Evolutionary conservation across 2,797 vertebrate species (phyloP), one percentile per base, ranked within the genome.

Genomic region (Fratercula arctica): DNA sequence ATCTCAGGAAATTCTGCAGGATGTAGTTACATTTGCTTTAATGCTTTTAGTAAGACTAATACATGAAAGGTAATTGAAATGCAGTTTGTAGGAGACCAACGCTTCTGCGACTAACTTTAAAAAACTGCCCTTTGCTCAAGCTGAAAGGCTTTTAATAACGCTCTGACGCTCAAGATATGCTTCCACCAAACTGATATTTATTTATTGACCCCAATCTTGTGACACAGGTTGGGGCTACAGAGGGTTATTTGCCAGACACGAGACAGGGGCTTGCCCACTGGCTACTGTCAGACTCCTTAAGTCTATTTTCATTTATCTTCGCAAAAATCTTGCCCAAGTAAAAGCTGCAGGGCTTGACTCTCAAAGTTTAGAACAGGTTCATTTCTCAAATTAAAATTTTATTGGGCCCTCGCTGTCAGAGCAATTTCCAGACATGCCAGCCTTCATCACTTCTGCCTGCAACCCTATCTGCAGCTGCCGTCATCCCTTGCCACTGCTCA

Each of bases 301-400:
- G 70, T 95, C 87, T 51, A 1, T 70, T 95, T 76, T 53, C 87
- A 96, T 96, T 89, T 41, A 60, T 84, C 89, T 94, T 35, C 11
- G 1, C 61, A 46, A 87, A 69, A 87, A 82, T 64, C 86, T 64
- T 5, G 43, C 74, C 88, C 54, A 2, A 74, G 80, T 59, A 11
- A 46, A 21, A 91, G 91, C 94, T 84, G 51, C 83, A 35, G 77
- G 93, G 93, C 69, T 73, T 2, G 51, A 28, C 51, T 93, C 3
- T 26, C 48, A 2, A 76, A 79, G 85, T 89, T 94, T 79, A 94
- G 63, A 67, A 29, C 87, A 60, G 63, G 85, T 87, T 94, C 89
- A 73, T 94, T 76, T 72, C 93, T 96, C 85, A 91, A 68, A 95
- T 91, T 90, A 95, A 95, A 90, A 81, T 94, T 93, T 78, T 41